These are phyloP conservation scores for Brotogeris chrysoptera DNA, from an alignment of 2,797 vertebrate genomes.

Conservation along the genomic window DNA sequence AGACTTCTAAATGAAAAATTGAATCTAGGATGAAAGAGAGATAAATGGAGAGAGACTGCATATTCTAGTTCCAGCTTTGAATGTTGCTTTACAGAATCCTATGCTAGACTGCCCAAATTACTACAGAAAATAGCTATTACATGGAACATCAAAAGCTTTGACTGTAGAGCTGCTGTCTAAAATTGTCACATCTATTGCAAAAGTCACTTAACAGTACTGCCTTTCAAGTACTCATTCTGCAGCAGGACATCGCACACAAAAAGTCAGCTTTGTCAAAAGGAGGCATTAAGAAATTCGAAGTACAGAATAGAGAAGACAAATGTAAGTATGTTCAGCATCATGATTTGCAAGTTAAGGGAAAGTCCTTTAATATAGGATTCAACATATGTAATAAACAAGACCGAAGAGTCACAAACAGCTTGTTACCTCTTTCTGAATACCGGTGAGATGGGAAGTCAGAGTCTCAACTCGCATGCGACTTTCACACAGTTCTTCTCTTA, in stretches of 20 bases:
- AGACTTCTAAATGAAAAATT: not conserved
- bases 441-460: slow-evolving; percentile 81
- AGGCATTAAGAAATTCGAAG: not conserved
- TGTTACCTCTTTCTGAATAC: slow-evolving; percentile 87
- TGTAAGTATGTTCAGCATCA: too few relatives aligned
- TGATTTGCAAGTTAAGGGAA: not conserved
- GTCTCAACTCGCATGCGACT: slow-evolving; percentile 82
- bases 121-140: not conserved
- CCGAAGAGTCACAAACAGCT: not conserved
- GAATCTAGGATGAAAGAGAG: not conserved
- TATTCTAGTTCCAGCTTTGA: not conserved
- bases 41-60: not conserved
- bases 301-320: not conserved
- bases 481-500: slow-evolving; percentile 88
- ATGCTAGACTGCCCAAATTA: not conserved
- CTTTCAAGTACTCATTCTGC: not conserved
- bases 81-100: not conserved
- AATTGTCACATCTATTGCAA: not conserved
- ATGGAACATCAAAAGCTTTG: not conserved
- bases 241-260: not conserved
- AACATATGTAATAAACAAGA: not conserved
- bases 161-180: not conserved
- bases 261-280: not conserved
- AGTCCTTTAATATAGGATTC: not conserved
- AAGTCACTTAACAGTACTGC: not conserved